phyloP scores from a whole-genome alignment of 2,888 invertebrate genomes.

The Cryptus armator region DNA sequence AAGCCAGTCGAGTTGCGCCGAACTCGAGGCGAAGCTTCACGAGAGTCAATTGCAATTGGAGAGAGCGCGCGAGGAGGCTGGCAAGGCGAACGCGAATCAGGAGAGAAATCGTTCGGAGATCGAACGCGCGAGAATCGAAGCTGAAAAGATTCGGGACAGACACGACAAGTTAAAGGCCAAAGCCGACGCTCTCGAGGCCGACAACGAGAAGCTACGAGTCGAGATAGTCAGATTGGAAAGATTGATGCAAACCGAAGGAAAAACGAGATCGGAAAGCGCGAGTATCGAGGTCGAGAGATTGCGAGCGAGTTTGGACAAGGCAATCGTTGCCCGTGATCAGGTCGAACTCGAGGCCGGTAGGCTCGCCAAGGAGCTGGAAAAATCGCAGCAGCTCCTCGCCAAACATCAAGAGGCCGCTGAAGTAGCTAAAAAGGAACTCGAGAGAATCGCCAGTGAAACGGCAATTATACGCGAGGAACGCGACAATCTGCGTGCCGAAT shows the following conservation, averaged over 20 bases:
- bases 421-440: constrained; percentile 93
- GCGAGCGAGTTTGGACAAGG: constrained; percentile 94
- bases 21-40: constrained; percentile 91
- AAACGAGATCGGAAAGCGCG: constrained; percentile 86
- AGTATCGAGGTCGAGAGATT: constrained; percentile 93
- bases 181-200: constrained; percentile 89
- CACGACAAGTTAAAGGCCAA: constrained; percentile 93
- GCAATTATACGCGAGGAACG: constrained; percentile 93
- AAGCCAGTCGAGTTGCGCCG: constrained; percentile 88
- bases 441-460: constrained; percentile 93
- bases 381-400: constrained; percentile 93
- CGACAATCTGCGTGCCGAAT: constrained; percentile 90
- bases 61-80: constrained; percentile 91
- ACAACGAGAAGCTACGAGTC: constrained; percentile 91
- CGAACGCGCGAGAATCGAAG: constrained; percentile 94
- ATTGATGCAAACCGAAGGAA: constrained; percentile 86
- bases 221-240: constrained; percentile 89
- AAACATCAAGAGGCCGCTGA: constrained; percentile 95
- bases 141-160: constrained; percentile 94
- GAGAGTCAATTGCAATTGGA: constrained; percentile 94
- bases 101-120: constrained; percentile 93
- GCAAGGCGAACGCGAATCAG: constrained; percentile 90
- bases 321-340: constrained; percentile 92
- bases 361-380: constrained; percentile 94
- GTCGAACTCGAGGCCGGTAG: constrained; percentile 95